Percentiles rank a stretch among this genome's conserved stretches.
Evolutionary conservation across 2,888 invertebrate species (phyloP).

Genomic region (Hirtodrosophila trivittata): DNA sequence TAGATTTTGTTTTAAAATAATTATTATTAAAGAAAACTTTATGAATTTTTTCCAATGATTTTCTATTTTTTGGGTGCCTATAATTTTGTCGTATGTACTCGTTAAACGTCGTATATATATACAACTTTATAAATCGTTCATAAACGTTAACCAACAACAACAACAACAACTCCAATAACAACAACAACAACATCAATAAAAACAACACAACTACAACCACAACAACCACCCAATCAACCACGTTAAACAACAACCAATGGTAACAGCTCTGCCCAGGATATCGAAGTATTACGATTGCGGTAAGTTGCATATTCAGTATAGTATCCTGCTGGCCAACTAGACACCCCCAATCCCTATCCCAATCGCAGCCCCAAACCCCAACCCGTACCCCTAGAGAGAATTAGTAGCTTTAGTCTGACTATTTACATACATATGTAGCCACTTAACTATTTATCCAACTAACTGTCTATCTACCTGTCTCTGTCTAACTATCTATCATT

Average conservation of each 20-base stretch:
- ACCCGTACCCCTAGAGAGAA: too few relatives aligned
- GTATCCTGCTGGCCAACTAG: conserved; percentile 10
- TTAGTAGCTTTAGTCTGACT: conserved; percentile 3
- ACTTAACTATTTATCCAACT: neutral
- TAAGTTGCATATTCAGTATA: conserved; percentile 83
- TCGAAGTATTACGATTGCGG: conserved; percentile 87
- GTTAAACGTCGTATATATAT: conserved; percentile 25
- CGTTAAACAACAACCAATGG: conserved; percentile 33
- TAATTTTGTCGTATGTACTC: conserved; percentile 63
- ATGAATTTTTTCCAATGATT: conserved; percentile 60
- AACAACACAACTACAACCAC: conserved; percentile 26
- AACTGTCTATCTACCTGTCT: conserved; percentile 3
- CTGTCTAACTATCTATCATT: neutral
- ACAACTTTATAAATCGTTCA: conserved; percentile 40
- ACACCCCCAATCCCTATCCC: too few relatives aligned
- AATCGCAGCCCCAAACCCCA: conserved; percentile 1
- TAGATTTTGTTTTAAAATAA: conserved; percentile 23
- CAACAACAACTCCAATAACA: conserved; percentile 43
- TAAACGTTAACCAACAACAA: conserved; percentile 61
- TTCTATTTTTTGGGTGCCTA: conserved; percentile 69
- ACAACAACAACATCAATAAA: conserved; percentile 20
- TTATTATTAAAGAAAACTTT: conserved; percentile 55
- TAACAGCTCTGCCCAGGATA: conserved; percentile 87
- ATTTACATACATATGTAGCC: neutral
- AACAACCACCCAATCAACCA: conserved; percentile 37